Base-by-base conservation (phyloP, 92 coral and sea anemone genomes). In the Montipora capitata region DNA sequence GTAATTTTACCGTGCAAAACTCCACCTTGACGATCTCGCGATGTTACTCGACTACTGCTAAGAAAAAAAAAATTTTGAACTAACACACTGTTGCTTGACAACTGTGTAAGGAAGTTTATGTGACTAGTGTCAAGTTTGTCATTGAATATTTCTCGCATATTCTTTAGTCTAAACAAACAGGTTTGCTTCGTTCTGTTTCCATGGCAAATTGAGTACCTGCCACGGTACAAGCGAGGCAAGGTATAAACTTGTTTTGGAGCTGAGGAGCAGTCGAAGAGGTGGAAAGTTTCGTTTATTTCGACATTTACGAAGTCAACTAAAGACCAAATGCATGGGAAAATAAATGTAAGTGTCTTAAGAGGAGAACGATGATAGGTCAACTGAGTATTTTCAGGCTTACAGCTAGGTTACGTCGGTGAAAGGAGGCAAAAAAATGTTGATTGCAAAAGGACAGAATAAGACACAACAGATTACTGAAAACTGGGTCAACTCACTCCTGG, bases 81-180 rank as follows among this genome's bases (percentile, higher is more conserved):
- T 70, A 40, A 69, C 49, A 72, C 7, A 82, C 56, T 56, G 79
- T 72, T 82, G 43, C 78, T 72, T 72, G 72, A 41, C 79, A 7
- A 45, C 59, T 63, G 6, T 49, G 67, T 52, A 72, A 66, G 79
- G 10, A 4, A 58, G 79, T 9, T 18, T 7, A 65, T n/a, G 9
- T 11, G n/a, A n/a, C 10, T 5, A 40, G 38, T 79, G 87, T 83
- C 87, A 83, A 59, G 87, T 79, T 44, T 72, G 43, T 57, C 16
- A 61, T 15, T 72, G 13, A 41, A 16, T 43, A 54, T 41, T 73
- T 83, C 87, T 72, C 45, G 87, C 80, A 72, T 78, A 41, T 83
- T 83, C 87, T 58, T 58, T 49, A 83, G 87, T 69, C 80, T 57
- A 72, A 83, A 83, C 79, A 83, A 72, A 72, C 79, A 72, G 71